These are phyloP conservation scores for Mantis religiosa DNA, from an alignment of 2,888 invertebrate species.

Conservation along the genomic window DNA sequence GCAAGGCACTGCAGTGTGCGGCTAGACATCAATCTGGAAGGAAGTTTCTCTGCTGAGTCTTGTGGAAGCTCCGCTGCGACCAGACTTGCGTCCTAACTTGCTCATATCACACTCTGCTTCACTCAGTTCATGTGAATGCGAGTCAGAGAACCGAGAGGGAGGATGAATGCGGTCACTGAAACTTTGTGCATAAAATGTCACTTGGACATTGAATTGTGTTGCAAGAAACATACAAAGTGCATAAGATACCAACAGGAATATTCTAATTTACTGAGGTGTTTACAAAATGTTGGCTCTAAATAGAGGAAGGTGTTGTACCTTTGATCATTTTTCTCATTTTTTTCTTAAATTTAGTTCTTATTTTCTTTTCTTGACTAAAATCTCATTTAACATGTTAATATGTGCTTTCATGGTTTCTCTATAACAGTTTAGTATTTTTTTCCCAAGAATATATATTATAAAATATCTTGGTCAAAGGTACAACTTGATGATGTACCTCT, in stretches of 20 bases:
- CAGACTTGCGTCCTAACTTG: slow-evolving; percentile 40
- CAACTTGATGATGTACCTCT: no score
- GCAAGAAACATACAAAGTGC: neutral
- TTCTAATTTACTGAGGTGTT: neutral
- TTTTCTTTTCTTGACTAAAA: no score
- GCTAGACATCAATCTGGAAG: slow-evolving; percentile 75
- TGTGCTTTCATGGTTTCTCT: no score
- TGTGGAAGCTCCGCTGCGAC: slow-evolving; percentile 33
- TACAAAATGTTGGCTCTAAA: neutral
- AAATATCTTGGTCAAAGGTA: no score
- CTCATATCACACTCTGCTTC: slow-evolving; percentile 48
- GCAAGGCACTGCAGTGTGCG: slow-evolving; percentile 26
- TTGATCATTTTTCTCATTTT: no score
- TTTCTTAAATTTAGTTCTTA: no score
- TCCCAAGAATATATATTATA: no score
- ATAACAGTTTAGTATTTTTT: no score
- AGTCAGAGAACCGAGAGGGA: slow-evolving; percentile 80
- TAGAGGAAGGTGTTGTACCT: no score
- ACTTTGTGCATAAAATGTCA: slow-evolving; percentile 48
- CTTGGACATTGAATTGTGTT: neutral
- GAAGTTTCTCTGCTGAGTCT: slow-evolving; percentile 42
- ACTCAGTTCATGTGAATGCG: slow-evolving; percentile 42
- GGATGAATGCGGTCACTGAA: slow-evolving; percentile 82
- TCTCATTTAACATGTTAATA: no score
- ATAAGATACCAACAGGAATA: neutral